Conservation (phyloP, 2,113 vertebrate genomes). For the Amphiprion ocellaris region DNA sequence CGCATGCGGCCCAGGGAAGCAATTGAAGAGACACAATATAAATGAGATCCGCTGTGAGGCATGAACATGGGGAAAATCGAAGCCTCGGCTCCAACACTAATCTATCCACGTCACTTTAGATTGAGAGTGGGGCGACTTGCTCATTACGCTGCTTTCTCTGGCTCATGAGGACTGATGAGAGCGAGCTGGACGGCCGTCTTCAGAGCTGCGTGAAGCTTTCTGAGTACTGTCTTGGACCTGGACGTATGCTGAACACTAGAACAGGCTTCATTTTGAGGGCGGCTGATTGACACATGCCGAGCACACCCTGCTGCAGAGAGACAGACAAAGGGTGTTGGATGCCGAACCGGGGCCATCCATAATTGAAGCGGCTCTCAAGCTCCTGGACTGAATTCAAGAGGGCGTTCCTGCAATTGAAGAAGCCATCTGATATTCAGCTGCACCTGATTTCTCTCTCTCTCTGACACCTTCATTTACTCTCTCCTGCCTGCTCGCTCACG, state of each 20-base stretch:
- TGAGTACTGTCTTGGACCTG: background rate
- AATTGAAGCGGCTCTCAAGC: slow-evolving; percentile 51
- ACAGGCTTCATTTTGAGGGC: too few species aligned
- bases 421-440: slow-evolving; percentile 49
- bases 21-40: slow-evolving; percentile 29
- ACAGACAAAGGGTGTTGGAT: slow-evolving; percentile 23
- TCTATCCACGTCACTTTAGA: slow-evolving; percentile 59
- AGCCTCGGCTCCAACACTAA: slow-evolving; percentile 47
- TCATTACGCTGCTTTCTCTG: slow-evolving; percentile 52
- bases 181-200: background rate
- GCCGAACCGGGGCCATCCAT: slow-evolving; percentile 49
- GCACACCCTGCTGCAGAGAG: background rate
- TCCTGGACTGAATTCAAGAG: slow-evolving; percentile 47
- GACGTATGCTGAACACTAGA: too few species aligned
- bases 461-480: slow-evolving; percentile 43
- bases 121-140: slow-evolving; percentile 25
- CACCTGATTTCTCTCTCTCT: slow-evolving; percentile 46
- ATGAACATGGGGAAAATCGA: slow-evolving; percentile 56
- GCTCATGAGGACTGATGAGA: slow-evolving; percentile 46
- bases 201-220: slow-evolving; percentile 22
- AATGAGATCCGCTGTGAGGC: slow-evolving; percentile 52
- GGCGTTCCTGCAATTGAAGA: slow-evolving; percentile 41
- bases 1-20: slow-evolving; percentile 1
- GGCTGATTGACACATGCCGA: background rate
- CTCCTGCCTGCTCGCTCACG: background rate